Base-by-base conservation (phyloP, 2,888 invertebrate genomes). In the Malachius bipustulatus region DNA sequence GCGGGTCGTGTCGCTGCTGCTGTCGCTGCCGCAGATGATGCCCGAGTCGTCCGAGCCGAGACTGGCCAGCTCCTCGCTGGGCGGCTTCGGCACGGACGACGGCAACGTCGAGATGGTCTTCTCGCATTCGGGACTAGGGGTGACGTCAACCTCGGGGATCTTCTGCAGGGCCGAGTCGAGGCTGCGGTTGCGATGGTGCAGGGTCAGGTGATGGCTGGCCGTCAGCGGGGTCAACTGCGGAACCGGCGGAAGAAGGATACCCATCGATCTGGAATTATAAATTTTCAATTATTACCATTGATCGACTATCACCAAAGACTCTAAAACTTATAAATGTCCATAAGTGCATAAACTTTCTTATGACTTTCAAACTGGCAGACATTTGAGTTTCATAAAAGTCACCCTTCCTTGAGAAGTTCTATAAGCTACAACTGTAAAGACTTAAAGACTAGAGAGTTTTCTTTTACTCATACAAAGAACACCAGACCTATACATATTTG, bases 101-200 rank as follows among this genome's bases (percentile, higher is more conserved):
- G n/a, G n/a, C n/a, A n/a, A n/a, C n/a, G n/a, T n/a, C n/a, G 62
- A 46, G 59, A n/a, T n/a, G n/a, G n/a, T n/a, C n/a, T 68, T 55
- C 45, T 71, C 71, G 51, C 70, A 70, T 59, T 74, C 73, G 15
- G 75, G 73, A 50, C 71, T 72, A n/a, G 73, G 73, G 9, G 71
- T 73, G 6, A 73, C 68, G 66, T 82, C 79, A 56, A 81, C 85
- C 70, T 88, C 88, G 41, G 88, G 88, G 58, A 89, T 88, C 61
- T 84, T 71, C 62, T 88, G 88, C 45, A 88, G 70, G 40, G 87
- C 89, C 38, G 88, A 89, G 62, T 90, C 89, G 60, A 89, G 67
- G 58, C 88, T 88, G 47, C 89, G 76, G 68, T 89, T 89, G 51
- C 89, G 75, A 64, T 88, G 88, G 60, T 85, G 84, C 52, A 78